Conservation (phyloP, 2,888 invertebrate species). For the Cactoblastis cactorum region DNA sequence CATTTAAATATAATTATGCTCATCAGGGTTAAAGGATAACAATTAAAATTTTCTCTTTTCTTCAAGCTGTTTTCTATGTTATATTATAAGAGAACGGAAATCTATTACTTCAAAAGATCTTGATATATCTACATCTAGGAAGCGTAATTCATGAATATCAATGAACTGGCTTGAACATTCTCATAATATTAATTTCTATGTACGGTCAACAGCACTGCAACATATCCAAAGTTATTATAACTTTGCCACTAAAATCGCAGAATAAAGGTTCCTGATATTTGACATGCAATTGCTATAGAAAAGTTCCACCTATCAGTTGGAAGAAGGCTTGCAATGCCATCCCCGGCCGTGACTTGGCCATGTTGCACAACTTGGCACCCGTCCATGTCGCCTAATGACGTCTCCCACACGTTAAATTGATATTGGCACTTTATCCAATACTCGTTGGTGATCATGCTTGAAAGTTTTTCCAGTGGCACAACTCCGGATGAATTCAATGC, state of each 20-base stretch:
- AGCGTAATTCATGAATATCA: conserved; percentile 32
- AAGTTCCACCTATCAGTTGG: conserved; percentile 1
- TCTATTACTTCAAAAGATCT: not conserved
- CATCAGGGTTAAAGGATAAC: not conserved
- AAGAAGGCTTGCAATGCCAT: conserved; percentile 41
- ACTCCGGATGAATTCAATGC: conserved; percentile 16
- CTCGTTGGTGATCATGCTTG: conserved; percentile 43
- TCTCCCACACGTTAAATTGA: conserved; percentile 62
- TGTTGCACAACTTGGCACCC: conserved; percentile 39
- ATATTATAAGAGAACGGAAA: not conserved
- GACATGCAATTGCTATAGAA: not conserved
- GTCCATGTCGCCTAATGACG: conserved; percentile 55
- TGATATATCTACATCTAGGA: conserved; percentile 23
- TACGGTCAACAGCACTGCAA: no score
- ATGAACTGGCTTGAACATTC: conserved; percentile 30
- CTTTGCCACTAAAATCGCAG: no score
- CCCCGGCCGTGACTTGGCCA: conserved; percentile 47
- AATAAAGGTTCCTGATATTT: no score
- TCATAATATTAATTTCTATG: not conserved
- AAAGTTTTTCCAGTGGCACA: conserved; percentile 26
- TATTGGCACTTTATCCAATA: conserved; percentile 58
- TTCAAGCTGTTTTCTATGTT: not conserved
- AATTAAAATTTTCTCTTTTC: not conserved
- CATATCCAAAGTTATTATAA: no score
- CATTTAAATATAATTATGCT: not conserved